phyloP scores from a whole-genome alignment of 2,888 invertebrate species.

The Tanypteryx hageni region DNA sequence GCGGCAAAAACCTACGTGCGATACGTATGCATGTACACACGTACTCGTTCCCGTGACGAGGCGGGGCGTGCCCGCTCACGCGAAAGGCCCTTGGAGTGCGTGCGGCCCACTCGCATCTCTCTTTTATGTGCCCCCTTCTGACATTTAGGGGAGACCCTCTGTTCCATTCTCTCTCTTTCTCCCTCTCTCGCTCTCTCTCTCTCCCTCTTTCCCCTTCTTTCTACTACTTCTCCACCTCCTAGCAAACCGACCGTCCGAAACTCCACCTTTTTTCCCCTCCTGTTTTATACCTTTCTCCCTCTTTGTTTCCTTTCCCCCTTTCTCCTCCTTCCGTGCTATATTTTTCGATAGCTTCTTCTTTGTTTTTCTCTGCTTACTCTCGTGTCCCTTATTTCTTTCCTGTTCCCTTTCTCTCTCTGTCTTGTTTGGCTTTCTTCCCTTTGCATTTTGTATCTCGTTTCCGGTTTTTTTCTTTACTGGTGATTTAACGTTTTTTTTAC shows the following conservation, averaged over 20 bases:
- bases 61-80: constrained; percentile 26
- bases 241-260: neutral
- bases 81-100: constrained; percentile 24
- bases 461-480: too few species aligned
- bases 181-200: too few species aligned
- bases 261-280: neutral
- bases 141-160: constrained; percentile 29
- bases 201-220: too few species aligned
- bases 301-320: neutral
- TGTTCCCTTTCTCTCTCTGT: too few species aligned
- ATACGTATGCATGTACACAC: neutral
- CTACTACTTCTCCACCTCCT: neutral
- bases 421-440: too few species aligned
- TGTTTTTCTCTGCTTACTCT: neutral
- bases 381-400: neutral
- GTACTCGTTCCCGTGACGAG: neutral
- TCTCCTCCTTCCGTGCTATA: neutral
- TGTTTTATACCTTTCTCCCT: neutral
- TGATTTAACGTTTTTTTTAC: too few species aligned
- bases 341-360: neutral
- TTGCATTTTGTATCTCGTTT: too few species aligned
- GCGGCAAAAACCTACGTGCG: neutral
- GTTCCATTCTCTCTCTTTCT: neutral
- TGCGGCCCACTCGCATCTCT: constrained; percentile 12
- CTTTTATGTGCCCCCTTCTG: constrained; percentile 2